phyloP scores from a whole-genome alignment of 2,888 invertebrate genomes.

The Thera britannica region DNA sequence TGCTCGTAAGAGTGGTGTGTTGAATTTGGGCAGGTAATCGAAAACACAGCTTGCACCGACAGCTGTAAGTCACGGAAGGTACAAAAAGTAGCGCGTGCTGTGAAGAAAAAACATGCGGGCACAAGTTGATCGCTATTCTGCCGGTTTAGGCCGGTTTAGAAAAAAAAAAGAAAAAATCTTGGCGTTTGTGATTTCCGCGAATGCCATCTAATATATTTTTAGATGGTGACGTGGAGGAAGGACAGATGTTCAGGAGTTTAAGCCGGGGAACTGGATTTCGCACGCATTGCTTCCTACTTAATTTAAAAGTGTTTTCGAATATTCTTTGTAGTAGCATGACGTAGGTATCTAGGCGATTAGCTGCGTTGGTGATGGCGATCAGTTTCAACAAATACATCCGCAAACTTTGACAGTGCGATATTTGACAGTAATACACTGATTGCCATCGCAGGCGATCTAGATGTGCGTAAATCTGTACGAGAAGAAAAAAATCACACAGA shows the following conservation, averaged over 20 bases:
- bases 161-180: conserved; percentile 48
- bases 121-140: conserved; percentile 76
- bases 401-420: too few species aligned
- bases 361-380: too few species aligned
- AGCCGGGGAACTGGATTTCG: conserved; percentile 19
- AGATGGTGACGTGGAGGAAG: conserved; percentile 30
- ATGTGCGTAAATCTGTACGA: too few species aligned
- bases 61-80: conserved; percentile 79
- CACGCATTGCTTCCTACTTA: conserved; percentile 12
- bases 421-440: too few species aligned
- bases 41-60: conserved; percentile 80
- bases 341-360: too few species aligned
- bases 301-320: neutral
- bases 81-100: conserved; percentile 80
- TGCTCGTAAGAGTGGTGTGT: conserved; percentile 29
- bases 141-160: conserved; percentile 40
- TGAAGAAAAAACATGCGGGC: conserved; percentile 77
- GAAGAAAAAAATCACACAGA: too few species aligned
- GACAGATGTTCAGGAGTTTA: conserved; percentile 24
- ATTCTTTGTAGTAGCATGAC: too few species aligned
- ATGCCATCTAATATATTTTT: conserved; percentile 67
- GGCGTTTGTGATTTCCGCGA: conserved; percentile 69
- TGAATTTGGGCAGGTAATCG: conserved; percentile 54
- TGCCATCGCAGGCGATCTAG: too few species aligned
- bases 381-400: too few species aligned